phyloP scores from a whole-genome alignment of 2,113 vertebrate genomes.

The Platysternon megacephalum region DNA sequence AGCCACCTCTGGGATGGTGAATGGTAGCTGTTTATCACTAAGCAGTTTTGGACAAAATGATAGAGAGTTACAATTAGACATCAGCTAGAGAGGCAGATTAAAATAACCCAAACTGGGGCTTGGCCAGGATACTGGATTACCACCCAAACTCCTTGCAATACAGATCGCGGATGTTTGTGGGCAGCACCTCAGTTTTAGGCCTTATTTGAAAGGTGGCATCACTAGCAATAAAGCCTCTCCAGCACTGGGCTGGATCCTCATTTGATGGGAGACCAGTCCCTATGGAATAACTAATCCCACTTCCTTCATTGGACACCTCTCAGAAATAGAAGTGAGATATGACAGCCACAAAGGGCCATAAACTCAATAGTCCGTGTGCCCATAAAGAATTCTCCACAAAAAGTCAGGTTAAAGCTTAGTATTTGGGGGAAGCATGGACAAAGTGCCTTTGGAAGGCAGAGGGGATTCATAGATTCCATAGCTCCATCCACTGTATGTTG shows the following conservation, averaged over 20 bases:
- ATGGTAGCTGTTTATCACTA: not conserved
- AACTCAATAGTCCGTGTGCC: not conserved
- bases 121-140: not conserved
- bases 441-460: not conserved
- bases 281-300: not conserved
- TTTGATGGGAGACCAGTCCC: not conserved
- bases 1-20: not conserved
- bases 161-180: not conserved
- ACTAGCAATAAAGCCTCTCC: not conserved
- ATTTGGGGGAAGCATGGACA: not conserved
- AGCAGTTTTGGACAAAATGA: not conserved
- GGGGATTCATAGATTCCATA: not conserved
- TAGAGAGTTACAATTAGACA: not conserved
- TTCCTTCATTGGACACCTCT: not conserved
- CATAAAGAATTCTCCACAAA: not conserved
- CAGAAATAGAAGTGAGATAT: not conserved
- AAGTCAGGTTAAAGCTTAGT: not conserved
- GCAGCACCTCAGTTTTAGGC: not conserved
- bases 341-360: not conserved
- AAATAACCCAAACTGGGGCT: not conserved
- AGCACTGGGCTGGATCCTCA: not conserved
- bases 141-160: not conserved
- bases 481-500: not conserved
- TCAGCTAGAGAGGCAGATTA: not conserved
- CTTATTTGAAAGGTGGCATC: not conserved